These are phyloP conservation scores for Allophyes oxyacanthae DNA, from an alignment of 2,888 invertebrate species.

Conservation along the genomic window DNA sequence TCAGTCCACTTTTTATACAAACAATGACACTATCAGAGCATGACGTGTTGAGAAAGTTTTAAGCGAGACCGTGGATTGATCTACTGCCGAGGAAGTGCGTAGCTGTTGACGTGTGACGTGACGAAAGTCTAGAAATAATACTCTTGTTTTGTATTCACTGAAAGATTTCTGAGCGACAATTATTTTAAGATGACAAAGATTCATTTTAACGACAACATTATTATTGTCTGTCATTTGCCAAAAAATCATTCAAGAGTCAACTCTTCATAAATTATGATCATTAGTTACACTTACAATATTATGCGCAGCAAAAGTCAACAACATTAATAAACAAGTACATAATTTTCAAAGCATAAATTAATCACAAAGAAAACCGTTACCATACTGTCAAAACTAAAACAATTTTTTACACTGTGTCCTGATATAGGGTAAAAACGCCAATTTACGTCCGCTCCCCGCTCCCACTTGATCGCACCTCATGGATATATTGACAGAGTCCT, in stretches of 20 bases:
- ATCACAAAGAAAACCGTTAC: not conserved
- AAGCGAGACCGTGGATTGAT: too few relatives aligned
- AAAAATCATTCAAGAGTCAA: constrained; percentile 42
- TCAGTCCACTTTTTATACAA: too few relatives aligned
- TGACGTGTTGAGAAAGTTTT: too few relatives aligned
- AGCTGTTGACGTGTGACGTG: too few relatives aligned
- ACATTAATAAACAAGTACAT: constrained; percentile 14
- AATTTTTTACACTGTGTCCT: not conserved
- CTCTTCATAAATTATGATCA: constrained; percentile 38
- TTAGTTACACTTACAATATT: constrained; percentile 40
- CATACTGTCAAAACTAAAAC: not conserved
- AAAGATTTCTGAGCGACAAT: constrained; percentile 2
- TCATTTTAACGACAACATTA: constrained; percentile 25
- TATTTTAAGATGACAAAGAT: constrained; percentile 32
- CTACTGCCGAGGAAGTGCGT: too few relatives aligned
- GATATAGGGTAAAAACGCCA: not conserved
- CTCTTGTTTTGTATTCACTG: too few relatives aligned
- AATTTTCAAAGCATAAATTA: constrained; percentile 12
- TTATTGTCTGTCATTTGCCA: constrained; percentile 40
- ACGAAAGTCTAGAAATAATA: too few relatives aligned
- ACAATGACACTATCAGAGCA: too few relatives aligned
- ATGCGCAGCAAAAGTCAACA: constrained; percentile 17
- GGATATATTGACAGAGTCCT: constrained; percentile 89
- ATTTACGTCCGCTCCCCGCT: constrained; percentile 28
- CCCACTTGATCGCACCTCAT: constrained; percentile 50